Evolutionary conservation across 2,888 invertebrate species (phyloP), one percentile per base, ranked within the genome.

Genomic region (Coelinius sp.): DNA sequence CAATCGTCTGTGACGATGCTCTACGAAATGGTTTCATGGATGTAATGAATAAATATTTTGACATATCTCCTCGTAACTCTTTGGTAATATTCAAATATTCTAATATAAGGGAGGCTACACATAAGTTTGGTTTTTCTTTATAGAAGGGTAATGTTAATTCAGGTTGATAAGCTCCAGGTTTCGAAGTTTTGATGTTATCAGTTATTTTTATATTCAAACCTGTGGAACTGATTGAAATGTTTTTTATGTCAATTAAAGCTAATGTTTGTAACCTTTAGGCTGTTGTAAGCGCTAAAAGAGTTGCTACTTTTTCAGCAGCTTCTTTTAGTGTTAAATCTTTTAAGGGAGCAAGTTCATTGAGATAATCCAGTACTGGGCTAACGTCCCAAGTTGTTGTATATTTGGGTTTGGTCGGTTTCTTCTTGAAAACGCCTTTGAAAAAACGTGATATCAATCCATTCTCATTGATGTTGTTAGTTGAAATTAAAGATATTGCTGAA

Each of bases 241-340:
- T 75, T 22, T 76, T 52, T 3, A 73, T 70, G n/a, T 68, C 70
- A 52, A 75, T 77, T n/a, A 71, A 14, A 2, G 73, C 62, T 20
- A 75, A 44, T 8, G 71, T 76, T 25, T 77, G 76, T 20, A 73
- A 67, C 31, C 77, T 67, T 8, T 77, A 73, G 7, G 73, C 77
- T 4, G 74, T 74, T 7, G 71, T 65, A 20, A 77, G 46, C 3
- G 74, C 71, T 14, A 77, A 14, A 2, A 73, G 63, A 24, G 70
- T 75, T n/a, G 69, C 62, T 10, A 75, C 44, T 59, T 71, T 75
- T 35, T 73, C 71, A 0, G 69, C 70, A 17, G 63, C 62, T 52
- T 73, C 71, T 27, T 53, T 71, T 1, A 68, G 31, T 31, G 66
- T 71, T 8, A 72, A 6, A 1, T 73, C 35, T 8, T 64, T 31